A percentile compares a stretch with the other conserved stretches of the same genome.
Conservation (phyloP, 2,888 invertebrate genomes). For the Cyaniris semiargus region DNA sequence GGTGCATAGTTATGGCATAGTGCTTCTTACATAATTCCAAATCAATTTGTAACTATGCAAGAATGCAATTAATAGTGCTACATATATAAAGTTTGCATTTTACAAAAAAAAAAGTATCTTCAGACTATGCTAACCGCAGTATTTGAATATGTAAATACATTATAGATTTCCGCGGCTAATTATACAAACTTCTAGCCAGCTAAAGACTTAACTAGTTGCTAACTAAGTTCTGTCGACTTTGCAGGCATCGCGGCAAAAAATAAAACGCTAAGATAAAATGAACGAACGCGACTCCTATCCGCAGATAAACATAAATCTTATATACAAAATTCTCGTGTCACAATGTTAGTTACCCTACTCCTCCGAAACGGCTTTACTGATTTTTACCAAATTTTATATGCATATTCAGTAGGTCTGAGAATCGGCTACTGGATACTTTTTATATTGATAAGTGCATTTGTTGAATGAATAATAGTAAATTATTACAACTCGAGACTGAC, state of each 20-base stretch:
- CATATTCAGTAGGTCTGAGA: too few relatives aligned
- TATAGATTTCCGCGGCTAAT: conserved; percentile 30
- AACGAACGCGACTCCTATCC: not conserved
- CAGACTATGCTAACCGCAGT: conserved; percentile 28
- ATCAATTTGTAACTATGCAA: too few relatives aligned
- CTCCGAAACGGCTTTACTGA: too few relatives aligned
- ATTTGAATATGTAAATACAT: conserved; percentile 39
- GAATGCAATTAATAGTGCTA: not conserved
- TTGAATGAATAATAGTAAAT: too few relatives aligned
- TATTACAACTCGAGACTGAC: too few relatives aligned
- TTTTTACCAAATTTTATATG: too few relatives aligned
- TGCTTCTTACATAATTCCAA: not conserved
- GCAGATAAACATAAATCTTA: too few relatives aligned
- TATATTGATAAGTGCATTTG: too few relatives aligned
- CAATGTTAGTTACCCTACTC: too few relatives aligned
- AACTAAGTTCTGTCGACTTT: conserved; percentile 7
- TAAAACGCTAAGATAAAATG: not conserved
- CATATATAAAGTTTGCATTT: not conserved
- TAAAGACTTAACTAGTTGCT: conserved; percentile 28
- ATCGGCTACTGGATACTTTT: too few relatives aligned
- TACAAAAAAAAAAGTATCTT: conserved; percentile 18
- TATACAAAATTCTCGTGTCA: too few relatives aligned
- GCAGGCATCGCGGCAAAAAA: conserved; percentile 27
- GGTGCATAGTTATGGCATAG: not conserved
- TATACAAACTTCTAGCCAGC: conserved; percentile 17